phyloP scores from a whole-genome alignment of 2,888 invertebrate genomes.

The Agrilus cyanescens region DNA sequence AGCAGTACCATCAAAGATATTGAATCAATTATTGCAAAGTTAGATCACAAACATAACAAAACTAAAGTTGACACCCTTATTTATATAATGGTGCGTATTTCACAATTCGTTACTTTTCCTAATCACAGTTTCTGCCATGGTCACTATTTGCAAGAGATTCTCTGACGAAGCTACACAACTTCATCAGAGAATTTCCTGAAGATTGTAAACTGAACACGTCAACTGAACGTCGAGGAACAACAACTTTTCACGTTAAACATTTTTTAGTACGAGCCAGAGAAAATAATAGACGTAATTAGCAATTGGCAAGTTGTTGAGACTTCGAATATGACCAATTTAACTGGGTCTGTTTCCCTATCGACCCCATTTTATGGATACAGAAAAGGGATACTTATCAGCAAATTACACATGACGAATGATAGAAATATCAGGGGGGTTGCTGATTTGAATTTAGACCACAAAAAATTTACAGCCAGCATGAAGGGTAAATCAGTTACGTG shows the following conservation, averaged over 20 bases:
- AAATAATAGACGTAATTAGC: slow-evolving; percentile 55
- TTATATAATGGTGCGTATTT: slow-evolving; percentile 36
- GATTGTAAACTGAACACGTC: neutral
- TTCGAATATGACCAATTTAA: slow-evolving; percentile 47
- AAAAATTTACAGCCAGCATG: slow-evolving; percentile 52
- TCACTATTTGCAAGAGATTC: neutral
- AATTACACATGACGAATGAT: slow-evolving; percentile 50
- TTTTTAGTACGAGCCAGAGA: slow-evolving; percentile 53
- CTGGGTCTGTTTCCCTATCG: slow-evolving; percentile 50
- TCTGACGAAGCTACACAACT: slow-evolving; percentile 1
- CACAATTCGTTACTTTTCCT: too few relatives aligned
- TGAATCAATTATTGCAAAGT: slow-evolving; percentile 42
- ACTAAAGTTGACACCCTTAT: slow-evolving; percentile 40
- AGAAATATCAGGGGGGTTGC: slow-evolving; percentile 57
- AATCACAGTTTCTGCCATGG: too few relatives aligned
- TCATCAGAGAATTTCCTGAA: neutral
- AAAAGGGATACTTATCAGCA: slow-evolving; percentile 55
- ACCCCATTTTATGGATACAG: slow-evolving; percentile 61
- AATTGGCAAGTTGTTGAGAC: slow-evolving; percentile 53
- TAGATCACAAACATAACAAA: slow-evolving; percentile 43
- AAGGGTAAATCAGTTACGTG: slow-evolving; percentile 37
- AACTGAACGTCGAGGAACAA: neutral
- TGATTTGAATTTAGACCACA: slow-evolving; percentile 57
- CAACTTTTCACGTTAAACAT: slow-evolving; percentile 13
- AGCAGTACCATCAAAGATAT: slow-evolving; percentile 48